These are phyloP conservation scores for Tachina fera DNA, from an alignment of 2,888 invertebrate genomes.

Conservation along the genomic window DNA sequence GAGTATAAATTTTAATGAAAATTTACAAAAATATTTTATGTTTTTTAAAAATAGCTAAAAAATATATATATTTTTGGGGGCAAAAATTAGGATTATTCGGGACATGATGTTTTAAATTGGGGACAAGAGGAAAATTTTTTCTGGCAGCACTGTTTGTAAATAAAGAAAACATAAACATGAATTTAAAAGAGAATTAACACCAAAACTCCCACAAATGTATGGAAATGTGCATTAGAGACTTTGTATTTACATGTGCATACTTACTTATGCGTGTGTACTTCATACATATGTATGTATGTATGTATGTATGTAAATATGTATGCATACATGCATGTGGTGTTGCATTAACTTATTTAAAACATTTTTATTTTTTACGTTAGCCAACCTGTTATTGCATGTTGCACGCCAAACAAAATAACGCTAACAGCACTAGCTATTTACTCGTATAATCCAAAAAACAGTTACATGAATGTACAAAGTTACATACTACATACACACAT, in stretches of 20 bases:
- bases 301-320: background rate
- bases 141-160: too few species aligned
- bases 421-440: background rate
- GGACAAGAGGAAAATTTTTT: too few species aligned
- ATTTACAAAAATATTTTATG: too few species aligned
- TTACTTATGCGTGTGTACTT: background rate
- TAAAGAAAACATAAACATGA: background rate
- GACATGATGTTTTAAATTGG: too few species aligned
- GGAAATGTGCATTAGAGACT: background rate
- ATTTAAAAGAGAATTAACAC: background rate
- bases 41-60: too few species aligned
- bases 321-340: constrained; percentile 15
- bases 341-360: constrained; percentile 28
- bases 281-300: background rate
- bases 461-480: background rate
- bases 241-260: background rate
- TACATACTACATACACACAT: background rate
- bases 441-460: constrained; percentile 29
- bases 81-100: too few species aligned
- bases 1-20: too few species aligned
- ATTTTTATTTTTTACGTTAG: constrained; percentile 30
- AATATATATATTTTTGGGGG: too few species aligned
- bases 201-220: background rate
- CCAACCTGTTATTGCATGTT: constrained; percentile 57
- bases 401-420: constrained; percentile 48